A percentile compares a stretch with the other conserved stretches of the same genome.
phyloP scores from a whole-genome alignment of 2,113 vertebrate species.

The Pelodiscus sinensis region DNA sequence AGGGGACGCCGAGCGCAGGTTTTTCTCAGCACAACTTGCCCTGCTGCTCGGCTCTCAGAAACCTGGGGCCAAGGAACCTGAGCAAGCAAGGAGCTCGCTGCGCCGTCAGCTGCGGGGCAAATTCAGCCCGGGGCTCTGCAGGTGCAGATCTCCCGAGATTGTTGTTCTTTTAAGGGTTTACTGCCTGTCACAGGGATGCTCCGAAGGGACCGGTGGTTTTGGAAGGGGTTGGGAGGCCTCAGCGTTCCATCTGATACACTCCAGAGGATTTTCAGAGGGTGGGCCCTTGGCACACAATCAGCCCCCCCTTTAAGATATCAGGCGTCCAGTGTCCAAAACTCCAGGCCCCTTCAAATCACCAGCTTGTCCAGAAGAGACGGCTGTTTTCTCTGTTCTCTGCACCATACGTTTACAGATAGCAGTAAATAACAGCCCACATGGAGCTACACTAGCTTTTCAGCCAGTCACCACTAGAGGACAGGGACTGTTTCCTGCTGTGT shows the following conservation, averaged over 20 bases:
- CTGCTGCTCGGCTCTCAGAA: no score
- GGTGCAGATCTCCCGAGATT: neutral
- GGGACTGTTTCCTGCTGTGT: neutral
- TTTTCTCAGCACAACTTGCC: no score
- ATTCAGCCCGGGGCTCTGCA: neutral
- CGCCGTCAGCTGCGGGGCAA: no score
- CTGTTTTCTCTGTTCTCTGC: neutral
- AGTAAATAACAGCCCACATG: neutral
- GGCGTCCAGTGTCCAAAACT: neutral
- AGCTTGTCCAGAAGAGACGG: no score
- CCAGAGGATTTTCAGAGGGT: neutral
- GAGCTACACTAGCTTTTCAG: neutral
- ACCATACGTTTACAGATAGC: neutral
- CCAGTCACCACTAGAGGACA: neutral
- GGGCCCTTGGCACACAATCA: neutral
- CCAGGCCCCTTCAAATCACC: neutral
- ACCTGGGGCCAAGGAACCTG: no score
- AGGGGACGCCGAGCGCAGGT: no score
- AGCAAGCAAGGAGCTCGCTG: no score
- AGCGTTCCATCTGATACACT: neutral
- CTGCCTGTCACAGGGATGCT: neutral
- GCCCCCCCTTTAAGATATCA: neutral
- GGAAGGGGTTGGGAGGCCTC: neutral
- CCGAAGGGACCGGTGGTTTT: neutral
- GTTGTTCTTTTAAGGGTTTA: neutral